Base-by-base conservation (phyloP, 2,113 vertebrate species). In the Semicossyphus pulcher region DNA sequence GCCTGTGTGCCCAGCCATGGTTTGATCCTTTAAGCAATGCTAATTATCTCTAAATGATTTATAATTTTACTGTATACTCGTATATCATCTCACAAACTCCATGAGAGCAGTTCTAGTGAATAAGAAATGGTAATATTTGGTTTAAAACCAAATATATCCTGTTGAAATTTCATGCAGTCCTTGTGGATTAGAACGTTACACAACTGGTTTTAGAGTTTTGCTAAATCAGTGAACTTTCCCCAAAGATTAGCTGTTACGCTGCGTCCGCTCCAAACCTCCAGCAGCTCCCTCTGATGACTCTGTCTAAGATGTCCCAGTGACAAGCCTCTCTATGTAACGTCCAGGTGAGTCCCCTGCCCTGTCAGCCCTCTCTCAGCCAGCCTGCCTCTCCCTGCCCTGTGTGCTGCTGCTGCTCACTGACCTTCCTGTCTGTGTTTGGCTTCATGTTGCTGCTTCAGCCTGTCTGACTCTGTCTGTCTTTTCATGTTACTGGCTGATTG, bases 301-400 rank as follows among this genome's bases (percentile, higher is more conserved):
- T 88, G 78, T 93, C 86, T 91, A 88, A 90, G 93, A 94, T 88
- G 92, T 85, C 85, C 90, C 84, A 83, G 82, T 90, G 93, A 87
- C 81, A 72, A 86, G 91, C 80, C 80, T 89, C 85, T 78, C 86
- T 89, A 37, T 89, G 80, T 88, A 80, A 86, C 69, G 84, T 79
- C 87, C 92, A 94, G 94, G 94, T 94, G 92, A 95, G 93, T 94
- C 72, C 83, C 72, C 77, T 73, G 75, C 73, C 68, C 79, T 72
- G 81, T 58, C 68, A 80, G 82, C 74, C 49, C 86, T 76, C 61
- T 81, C 23, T 81, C 78, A 80, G 82, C 59, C 79, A 80, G 80
- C 76, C 74, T 81, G 82, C 78, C 66, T 84, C 63, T 77, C 67
- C 62, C 64, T 76, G 69, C 77, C 52, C 70, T 88, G 57, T 86